phyloP scores from a whole-genome alignment of 2,113 vertebrate species.

The Malurus elegans region DNA sequence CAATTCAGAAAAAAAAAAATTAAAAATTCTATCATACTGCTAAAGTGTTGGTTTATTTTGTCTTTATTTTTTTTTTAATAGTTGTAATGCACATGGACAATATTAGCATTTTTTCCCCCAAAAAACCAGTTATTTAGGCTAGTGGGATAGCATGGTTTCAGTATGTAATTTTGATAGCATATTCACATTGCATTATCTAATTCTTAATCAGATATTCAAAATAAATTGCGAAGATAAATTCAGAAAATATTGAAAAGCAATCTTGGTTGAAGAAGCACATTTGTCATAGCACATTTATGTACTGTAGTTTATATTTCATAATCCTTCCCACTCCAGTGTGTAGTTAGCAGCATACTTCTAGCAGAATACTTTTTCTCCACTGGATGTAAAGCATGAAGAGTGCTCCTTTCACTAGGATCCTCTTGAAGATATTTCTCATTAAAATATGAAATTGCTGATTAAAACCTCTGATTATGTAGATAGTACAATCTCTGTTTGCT shows the following conservation, averaged over 20 bases:
- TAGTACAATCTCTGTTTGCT: not conserved
- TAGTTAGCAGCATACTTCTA: not conserved
- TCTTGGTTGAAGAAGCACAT: not conserved
- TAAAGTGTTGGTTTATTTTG: not conserved
- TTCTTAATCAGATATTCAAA: not conserved
- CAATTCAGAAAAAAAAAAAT: not conserved
- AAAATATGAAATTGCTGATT: not conserved
- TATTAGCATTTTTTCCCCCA: not conserved
- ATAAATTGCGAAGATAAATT: not conserved
- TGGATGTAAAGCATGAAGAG: not conserved
- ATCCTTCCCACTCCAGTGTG: fast-evolving
- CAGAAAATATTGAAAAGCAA: not conserved
- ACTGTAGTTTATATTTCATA: not conserved
- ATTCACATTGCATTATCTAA: not conserved
- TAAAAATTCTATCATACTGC: not conserved
- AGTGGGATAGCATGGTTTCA: not conserved
- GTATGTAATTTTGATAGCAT: not conserved
- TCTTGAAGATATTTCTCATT: not conserved
- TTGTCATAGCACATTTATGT: not conserved
- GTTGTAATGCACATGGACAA: not conserved
- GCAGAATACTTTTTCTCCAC: not conserved
- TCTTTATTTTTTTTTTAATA: not conserved
- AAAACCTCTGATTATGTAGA: not conserved
- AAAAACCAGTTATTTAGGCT: not conserved
- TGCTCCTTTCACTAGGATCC: not conserved